Percentiles rank a stretch among this genome's conserved stretches.
These are phyloP conservation scores for Platyrinchus mystaceus DNA, from an alignment of 2,797 vertebrate genomes.

Conservation along the genomic window DNA sequence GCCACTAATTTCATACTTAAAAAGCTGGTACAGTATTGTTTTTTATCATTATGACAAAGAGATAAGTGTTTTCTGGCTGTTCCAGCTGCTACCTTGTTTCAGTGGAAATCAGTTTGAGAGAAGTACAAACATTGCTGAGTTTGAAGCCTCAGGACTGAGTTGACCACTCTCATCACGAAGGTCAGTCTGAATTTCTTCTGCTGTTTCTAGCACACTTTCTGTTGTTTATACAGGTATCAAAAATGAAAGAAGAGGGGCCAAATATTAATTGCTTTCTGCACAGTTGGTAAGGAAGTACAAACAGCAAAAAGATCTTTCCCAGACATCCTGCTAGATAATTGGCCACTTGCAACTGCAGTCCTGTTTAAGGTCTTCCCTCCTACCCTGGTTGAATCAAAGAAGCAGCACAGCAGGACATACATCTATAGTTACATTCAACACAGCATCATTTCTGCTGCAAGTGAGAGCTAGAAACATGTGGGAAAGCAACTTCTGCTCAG, in stretches of 20 bases:
- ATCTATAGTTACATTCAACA: not conserved
- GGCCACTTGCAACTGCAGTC: not conserved
- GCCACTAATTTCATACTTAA: not conserved
- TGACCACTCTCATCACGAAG: not conserved
- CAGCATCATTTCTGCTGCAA: not conserved
- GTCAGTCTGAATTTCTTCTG: not conserved
- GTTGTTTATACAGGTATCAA: not conserved
- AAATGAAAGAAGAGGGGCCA: not conserved
- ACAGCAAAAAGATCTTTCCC: not conserved
- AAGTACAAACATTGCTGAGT: not conserved
- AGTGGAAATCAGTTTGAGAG: not conserved
- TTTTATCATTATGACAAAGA: not conserved
- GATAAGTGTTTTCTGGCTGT: not conserved
- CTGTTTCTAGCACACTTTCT: not conserved
- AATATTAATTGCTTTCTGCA: conserved; percentile 1
- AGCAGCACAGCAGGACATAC: not conserved
- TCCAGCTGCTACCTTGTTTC: not conserved
- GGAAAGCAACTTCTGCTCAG: not conserved
- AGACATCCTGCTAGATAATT: not conserved
- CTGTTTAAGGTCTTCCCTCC: not conserved
- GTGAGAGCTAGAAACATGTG: not conserved
- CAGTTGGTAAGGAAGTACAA: not conserved
- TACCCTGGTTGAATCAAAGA: not conserved
- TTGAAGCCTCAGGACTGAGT: not conserved
- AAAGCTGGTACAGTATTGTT: not conserved